Evolutionary conservation across 2,888 invertebrate species (phyloP), one percentile per base, ranked within the genome.

Genomic region (Endomychus coccineus): DNA sequence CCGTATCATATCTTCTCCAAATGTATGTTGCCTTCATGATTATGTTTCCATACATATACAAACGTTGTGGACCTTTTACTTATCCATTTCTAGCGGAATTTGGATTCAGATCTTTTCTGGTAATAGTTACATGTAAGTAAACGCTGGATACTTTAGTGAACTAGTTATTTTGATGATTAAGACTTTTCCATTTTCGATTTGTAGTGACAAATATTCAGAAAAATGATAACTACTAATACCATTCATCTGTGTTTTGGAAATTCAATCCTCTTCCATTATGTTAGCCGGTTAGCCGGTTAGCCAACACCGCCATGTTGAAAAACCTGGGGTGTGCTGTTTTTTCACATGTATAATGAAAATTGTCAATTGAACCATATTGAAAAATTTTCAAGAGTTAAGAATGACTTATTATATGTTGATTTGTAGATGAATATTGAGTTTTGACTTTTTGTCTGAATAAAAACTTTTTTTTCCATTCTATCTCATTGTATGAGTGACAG

Each of bases 1-100:
- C 91, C 49, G 73, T 91, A 43, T 83, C 89, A 0, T 94, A 90
- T 66, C 83, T 88, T 0, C 73, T 95, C 16, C 92, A 94, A 68
- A 83, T 94, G 61, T 92, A 91, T 64, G 89, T 95, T 14, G 89
- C 92, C 0, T 74, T 90, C 27, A 79, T 79, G 40, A 83, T 94
- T 38, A 78, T 88, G 48, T 87, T 85, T 83, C 88, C 90, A 1
- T 59, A 66, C 10, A 61, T 83, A 24, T 62, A 65, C 35, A 61
- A 66, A 34, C 66, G 69, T 50, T 70, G 70, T 30, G 75, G 71
- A 3, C 64, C 70, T 22, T 69, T 71, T 42, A 64, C 67, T 11
- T 69, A 66, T 45, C 74, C 75, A 0, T 60, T 74, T 1, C 45
- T 68, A 9, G 70, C 73, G 14, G 85, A 88, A 61, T 72, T 81